Base-by-base conservation (phyloP, 2,888 invertebrate genomes). In the Philhelius pedissequus region DNA sequence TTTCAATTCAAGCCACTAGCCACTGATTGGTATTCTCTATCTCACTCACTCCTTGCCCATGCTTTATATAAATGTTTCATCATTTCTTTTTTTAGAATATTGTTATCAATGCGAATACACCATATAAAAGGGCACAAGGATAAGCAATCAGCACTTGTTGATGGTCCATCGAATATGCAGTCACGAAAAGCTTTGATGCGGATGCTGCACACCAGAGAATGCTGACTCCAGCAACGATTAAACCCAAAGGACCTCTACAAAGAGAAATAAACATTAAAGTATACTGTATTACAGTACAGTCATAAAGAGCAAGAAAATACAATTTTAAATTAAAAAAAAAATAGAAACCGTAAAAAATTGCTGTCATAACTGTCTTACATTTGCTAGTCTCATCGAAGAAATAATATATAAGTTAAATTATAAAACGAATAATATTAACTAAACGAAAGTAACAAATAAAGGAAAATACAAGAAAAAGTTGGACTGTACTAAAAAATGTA, bases 161-260 rank as follows among this genome's bases (percentile, higher is more conserved):
- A 89, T 94, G 94, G 89, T 95, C 94, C 95, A 96, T 95, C 83
- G 93, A 92, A 87, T 96, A 92, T 25, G 95, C 95, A 45, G 95
- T 94, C 73, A 95, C 95, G 91, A 96, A 96, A 64, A 96, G 93
- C 91, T 96, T 96, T 68, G 95, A 95, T 32, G 96, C 95, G 25
- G 95, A 95, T 86, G 94, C 90, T 86, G 94, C 94, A 91, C 96
- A 96, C 96, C 96, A 96, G 58, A 94, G 89, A 87, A 95, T 94
- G 70, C 93, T 93, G 83, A 94, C 87, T 45, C 92, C 92, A 68
- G 94, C 93, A 83, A 94, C 89, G 86, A 93, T 90, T 86, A 93
- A 92, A 70, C 94, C 94, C 66, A 94, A 86, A 70, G 92, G 89
- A 78, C 94, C 93, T 89, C 93, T 93, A 92, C 89, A 92, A 89